Base-by-base conservation (phyloP, 2,888 invertebrate genomes). In the Parnassius apollo region DNA sequence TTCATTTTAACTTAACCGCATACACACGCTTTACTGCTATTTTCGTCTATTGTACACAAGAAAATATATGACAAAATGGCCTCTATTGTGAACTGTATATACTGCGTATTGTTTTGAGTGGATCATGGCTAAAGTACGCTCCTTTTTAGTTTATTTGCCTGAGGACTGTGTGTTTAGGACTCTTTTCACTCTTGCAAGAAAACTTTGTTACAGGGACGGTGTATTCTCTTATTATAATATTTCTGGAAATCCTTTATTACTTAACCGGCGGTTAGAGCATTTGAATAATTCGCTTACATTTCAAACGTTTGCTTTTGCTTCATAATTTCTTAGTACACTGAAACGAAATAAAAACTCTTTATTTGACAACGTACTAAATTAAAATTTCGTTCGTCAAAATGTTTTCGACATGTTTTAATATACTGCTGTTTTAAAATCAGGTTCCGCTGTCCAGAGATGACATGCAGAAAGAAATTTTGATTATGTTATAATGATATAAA, bases 81-180 rank as follows among this genome's bases (percentile, higher is more conserved):
- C 58, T 42, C 58, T 9, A 58, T 59, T 62, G 58, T 62, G 54
- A 62, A 49, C 49, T 42, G 57, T 42, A 51, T 55, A 56, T 55
- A 51, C 57, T 44, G 51, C 51, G 61, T 56, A 52, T 59, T 63
- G 63, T 63, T 59, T 63, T 55, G 46, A 51, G 58, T 62, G 45
- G 59, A 63, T 63, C 59, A 63, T 51, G 55, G 4, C 13, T 50
- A 50, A 54, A 59, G 48, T 46, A 44, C 12, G 8, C 49, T 52
- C 59, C 49, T 45, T 54, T 55, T 59, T 46, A 63, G 59, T 59
- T 63, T 63, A 58, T 59, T 62, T 55, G 55, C 61, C 18, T 25
- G 25, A 11, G 58, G 50, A 8, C 57, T 62, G 59, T 59, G 46
- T 63, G 56, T 59, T 63, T 63, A 63, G 63, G 63, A 63, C 56